Conservation (phyloP, 2,113 vertebrate species). For the Rhinoderma darwinii region DNA sequence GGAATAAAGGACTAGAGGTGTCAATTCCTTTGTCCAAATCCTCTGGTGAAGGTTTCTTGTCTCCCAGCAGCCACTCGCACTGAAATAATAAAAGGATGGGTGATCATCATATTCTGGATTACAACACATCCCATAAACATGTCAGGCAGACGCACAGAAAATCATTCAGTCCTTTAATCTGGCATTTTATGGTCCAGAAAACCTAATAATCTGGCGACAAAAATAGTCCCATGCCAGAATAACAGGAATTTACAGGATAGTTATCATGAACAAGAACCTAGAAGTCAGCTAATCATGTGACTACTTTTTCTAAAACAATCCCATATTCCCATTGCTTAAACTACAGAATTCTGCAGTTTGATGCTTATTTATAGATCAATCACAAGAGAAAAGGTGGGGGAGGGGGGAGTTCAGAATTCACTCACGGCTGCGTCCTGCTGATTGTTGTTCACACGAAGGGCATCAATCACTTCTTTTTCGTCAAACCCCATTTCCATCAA, state of each 20-base stretch:
- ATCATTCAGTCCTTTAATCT: background rate
- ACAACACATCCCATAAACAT: background rate
- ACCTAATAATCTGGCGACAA: background rate
- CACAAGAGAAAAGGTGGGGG: background rate
- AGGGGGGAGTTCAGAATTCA: constrained; percentile 29
- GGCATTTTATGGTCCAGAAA: background rate
- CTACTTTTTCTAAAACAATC: too few relatives aligned
- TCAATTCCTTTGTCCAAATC: constrained; percentile 95
- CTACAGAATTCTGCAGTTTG: too few relatives aligned
- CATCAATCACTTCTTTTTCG: constrained; percentile 94
- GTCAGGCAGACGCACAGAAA: background rate
- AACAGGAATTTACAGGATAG: too few relatives aligned
- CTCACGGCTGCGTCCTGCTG: constrained; percentile 94
- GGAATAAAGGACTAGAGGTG: constrained; percentile 90
- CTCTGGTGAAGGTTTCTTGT: constrained; percentile 93
- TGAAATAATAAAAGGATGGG: constrained; percentile 65
- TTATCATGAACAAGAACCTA: too few relatives aligned
- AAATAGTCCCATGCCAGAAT: too few relatives aligned
- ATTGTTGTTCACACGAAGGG: constrained; percentile 94
- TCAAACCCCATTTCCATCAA: constrained; percentile 99
- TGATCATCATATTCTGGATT: background rate
- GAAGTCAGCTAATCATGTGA: too few relatives aligned
- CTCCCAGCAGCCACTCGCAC: constrained; percentile 98
- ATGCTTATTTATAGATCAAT: background rate
- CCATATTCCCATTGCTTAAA: too few relatives aligned